phyloP scores from a whole-genome alignment of 2,113 vertebrate genomes.

The Eira barbara region DNA sequence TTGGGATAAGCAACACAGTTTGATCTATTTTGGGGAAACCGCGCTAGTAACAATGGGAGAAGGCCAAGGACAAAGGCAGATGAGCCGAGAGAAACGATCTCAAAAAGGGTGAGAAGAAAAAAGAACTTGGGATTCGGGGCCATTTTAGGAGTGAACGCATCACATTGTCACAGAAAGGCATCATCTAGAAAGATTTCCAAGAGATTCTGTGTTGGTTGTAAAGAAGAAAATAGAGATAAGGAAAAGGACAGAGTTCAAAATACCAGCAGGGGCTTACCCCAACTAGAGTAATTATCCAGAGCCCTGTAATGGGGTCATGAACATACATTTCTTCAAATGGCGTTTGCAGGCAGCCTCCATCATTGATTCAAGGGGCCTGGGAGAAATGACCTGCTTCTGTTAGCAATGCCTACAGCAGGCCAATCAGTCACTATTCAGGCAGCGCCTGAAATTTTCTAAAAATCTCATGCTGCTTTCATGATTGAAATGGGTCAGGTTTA shows the following conservation, averaged over 20 bases:
- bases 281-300: background rate
- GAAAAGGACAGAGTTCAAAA: background rate
- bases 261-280: background rate
- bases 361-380: background rate
- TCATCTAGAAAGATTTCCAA: background rate
- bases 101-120: background rate
- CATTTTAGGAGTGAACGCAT: background rate
- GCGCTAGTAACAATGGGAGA: background rate
- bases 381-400: background rate
- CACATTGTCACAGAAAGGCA: background rate
- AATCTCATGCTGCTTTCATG: conserved; percentile 11
- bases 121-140: background rate
- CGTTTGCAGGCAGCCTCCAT: background rate
- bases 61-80: background rate
- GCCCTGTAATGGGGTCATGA: background rate
- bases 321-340: background rate
- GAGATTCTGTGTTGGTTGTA: background rate
- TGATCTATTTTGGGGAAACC: background rate
- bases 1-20: background rate
- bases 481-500: conserved; percentile 62
- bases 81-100: background rate
- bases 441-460: conserved; percentile 46
- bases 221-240: background rate
- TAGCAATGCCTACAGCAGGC: background rate
- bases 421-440: conserved; percentile 47